Base-by-base conservation (phyloP, 2,888 invertebrate species). In the Chrysomela aeneicollis region DNA sequence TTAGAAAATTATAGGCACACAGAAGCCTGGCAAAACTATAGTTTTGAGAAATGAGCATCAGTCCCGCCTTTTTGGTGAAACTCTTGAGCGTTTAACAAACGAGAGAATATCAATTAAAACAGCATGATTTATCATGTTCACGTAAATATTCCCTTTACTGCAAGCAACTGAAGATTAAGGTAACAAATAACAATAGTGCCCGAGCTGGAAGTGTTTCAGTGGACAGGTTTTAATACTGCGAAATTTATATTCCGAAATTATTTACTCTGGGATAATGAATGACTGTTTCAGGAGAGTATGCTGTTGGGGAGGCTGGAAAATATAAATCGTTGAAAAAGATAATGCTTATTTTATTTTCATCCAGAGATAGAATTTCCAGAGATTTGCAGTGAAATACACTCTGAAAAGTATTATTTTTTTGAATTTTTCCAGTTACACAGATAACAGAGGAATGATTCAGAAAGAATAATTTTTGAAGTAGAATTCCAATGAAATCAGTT, bases 181-280 rank as follows among this genome's bases (percentile, higher is more conserved):
- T 42, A 42, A 42, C 42, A 42, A 42, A 42, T 42, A 42, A 42
- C 42, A 42, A 42, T 42, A 42, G 42, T 42, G 15, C 42, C 42
- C 42, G 42, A 42, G 42, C 42, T 42, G 42, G 6, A 42, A 42
- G 42, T 42, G 42, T 42, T 12, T 42, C 42, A 15, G n/a, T 42
- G 42, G 42, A 42, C 42, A 15, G 42, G 42, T 42, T 42, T 42
- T 42, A 42, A 42, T 42, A 42, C 42, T 42, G 42, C 42, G 6
- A 42, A 15, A 42, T 42, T 42, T 42, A 42, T 42, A 42, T 42
- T 6, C 42, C 6, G 42, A 42, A 42, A 42, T 42, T 42, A 42
- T 42, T 42, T 42, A 42, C 42, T n/a, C 42, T 15, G 15, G 12
- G n/a, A 42, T 42, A 15, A 42, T 42, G 42, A 42, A 42, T 42